Evolutionary conservation across 1,140 invertebrate species (phyloP), one percentile per base, ranked within the genome.

Genomic region (Leptopilina clavipes): DNA sequence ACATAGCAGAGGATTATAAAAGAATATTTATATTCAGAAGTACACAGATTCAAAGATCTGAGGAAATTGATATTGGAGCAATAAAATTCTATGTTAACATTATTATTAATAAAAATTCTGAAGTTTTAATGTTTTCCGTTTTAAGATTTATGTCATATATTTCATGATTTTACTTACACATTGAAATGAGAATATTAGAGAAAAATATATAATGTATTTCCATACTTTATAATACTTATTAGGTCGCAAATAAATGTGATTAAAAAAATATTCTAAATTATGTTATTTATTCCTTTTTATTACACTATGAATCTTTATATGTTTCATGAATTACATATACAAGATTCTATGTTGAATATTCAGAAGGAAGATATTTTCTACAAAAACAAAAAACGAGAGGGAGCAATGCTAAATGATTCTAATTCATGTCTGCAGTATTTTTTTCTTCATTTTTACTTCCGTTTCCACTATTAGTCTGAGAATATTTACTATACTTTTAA

Each of bases 11-110:
- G 12, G 59, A 37, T 65, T 31, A 65, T 65, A 31, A 31, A 65
- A 31, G 14, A 25, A 65, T 11, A 65, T 65, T 65, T 31, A 22
- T 65, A n/a, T 6, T n/a, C 22, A 19, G 11, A 31, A 31, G 25
- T 59, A 52, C 11, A 65, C 6, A n/a, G 12, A 37, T 65, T 31
- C 12, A 65, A 12, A 65, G 25, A 65, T 31, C 59, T 65, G 12
- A 31, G 12, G 1, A 37, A 65, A 31, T 65, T 65, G 6, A 65
- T 65, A 37, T 31, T 65, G 14, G 7, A 65, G 59, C n/a, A n/a
- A 65, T 65, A 65, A 52, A 52, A 52, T 17, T 17, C 48, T 17
- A 52, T 52, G 48, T 52, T 52, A 52, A 52, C 48, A 52, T 52
- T 17, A 52, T 52, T 52, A 52, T 17, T 52, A 52, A 52, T 52